Evolutionary conservation across 2,113 vertebrate genomes (phyloP), one percentile per base, ranked within the genome.

Genomic region (Balaeniceps rex): DNA sequence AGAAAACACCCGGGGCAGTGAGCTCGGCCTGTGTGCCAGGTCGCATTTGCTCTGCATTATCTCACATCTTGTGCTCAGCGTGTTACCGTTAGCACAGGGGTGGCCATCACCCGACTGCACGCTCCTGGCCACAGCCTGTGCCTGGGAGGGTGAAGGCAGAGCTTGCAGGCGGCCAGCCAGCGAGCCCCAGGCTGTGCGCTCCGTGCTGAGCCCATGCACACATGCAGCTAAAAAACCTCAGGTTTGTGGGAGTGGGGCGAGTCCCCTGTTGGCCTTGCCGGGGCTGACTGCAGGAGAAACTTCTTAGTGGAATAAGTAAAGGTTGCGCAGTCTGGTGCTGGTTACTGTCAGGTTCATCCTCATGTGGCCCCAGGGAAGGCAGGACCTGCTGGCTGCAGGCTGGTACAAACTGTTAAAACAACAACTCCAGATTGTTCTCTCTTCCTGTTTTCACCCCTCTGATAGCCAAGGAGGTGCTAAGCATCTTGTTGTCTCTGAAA

Each of bases 161-260:
- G 19, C 21, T n/a, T 33, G 29, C 36, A 33, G 34, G 23, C 13
- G 24, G 6, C 9, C 14, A 25, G 51, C 10, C 38, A 54, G 46
- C 0, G 0, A 55, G 61, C 23, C 74, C 52, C 5, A 2, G 18
- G 40, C 31, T 40, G 14, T 28, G 34, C 2, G 2, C 40, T 40
- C 31, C 15, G 46, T 11, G 51, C 46, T 34, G n/a, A 78, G 17
- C 65, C 63, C 46, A 10, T 5, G n/a, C 47, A 36, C 51, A 22
- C 17, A 16, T 0, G 0, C 17, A 74, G 52, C 17, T 79, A 12
- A 12, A 52, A 49, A 14, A 10, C 0, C 9, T 61, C 8, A 1
- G 19, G 31, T n/a, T 69, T 4, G 3, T 33, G 52, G 26, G 21
- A 83, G 46, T 19, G 19, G 7, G 26, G 40, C 0, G 3, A 19